Base-by-base conservation (phyloP, 2,888 invertebrate species). In the Dynastes grantii region DNA sequence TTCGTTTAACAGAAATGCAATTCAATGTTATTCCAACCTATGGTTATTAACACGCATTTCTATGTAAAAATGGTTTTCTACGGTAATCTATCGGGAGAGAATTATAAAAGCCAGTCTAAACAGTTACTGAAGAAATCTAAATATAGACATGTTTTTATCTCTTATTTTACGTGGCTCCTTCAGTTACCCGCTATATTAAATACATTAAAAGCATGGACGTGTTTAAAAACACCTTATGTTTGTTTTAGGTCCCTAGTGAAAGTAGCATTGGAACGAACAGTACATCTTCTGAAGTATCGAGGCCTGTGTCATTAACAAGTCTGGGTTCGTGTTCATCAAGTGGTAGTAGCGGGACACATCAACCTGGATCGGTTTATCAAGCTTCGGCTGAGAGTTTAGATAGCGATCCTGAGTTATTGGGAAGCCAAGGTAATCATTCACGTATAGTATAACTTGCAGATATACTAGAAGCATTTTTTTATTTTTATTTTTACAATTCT, bases 301-400 rank as follows among this genome's bases (percentile, higher is more conserved):
- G 95, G 81, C 95, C 95, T 55, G 89, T 95, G 29, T 95, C 95
- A 1, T 92, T 94, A 88, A 94, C 94, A 86, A 96, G 96, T 80
- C 93, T 95, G 84, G 93, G 94, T 11, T 95, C 95, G 6, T 94
- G 94, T 0, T 93, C 94, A 78, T 94, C 93, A 0, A 92, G 92
- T 5, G 92, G 91, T 81, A 87, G 89, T 83, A 92, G 92, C 84
- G 93, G 92, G 76, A 92, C 92, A 61, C 92, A 92, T 82, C 92
- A 93, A 84, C 91, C 93, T 83, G 92, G 92, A 83, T 94, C 94
- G 58, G 95, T 95, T 16, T 96, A 96, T 88, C 90, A 96, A 86
- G 96, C 97, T 76, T 96, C 96, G 51, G 95, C 96, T 75, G 97
- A 97, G 88, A 96, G 96, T 83, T 90, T 97, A 84, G 96, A 94